phyloP scores from a whole-genome alignment of 1,140 invertebrate genomes.

The Meloidogyne floridensis region DNA sequence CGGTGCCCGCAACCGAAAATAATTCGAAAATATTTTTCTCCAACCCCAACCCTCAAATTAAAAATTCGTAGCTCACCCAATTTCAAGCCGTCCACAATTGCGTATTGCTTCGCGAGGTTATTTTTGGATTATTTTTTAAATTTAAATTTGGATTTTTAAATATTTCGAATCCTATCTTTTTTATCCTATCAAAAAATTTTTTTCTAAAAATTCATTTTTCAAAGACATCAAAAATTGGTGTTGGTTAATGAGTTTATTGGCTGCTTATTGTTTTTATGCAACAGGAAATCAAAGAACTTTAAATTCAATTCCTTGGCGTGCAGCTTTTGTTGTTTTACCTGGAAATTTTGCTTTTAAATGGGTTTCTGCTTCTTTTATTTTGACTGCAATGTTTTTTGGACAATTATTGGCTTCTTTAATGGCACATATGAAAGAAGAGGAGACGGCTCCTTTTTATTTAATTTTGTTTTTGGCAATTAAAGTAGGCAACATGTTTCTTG shows the following conservation, averaged over 20 bases:
- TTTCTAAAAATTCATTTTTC: not conserved
- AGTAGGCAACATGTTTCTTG: not conserved
- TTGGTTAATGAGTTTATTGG: constrained; percentile 27
- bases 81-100: no score
- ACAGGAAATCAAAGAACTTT: constrained; percentile 45
- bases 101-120: no score
- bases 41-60: no score
- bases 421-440: not conserved
- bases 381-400: constrained; percentile 41
- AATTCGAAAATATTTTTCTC: no score
- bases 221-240: not conserved
- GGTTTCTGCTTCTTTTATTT: constrained; percentile 33
- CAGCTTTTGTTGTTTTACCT: constrained; percentile 45
- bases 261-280: constrained; percentile 28
- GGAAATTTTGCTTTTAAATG: constrained; percentile 43
- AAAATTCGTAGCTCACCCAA: no score
- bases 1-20: no score
- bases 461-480: constrained; percentile 8
- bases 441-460: constrained; percentile 17
- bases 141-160: no score
- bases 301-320: constrained; percentile 45
- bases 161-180: no score
- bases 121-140: no score
- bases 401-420: constrained; percentile 31
- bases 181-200: constrained; percentile 3